phyloP scores from a whole-genome alignment of 2,797 vertebrate species.

The Gephyroberyx darwinii region DNA sequence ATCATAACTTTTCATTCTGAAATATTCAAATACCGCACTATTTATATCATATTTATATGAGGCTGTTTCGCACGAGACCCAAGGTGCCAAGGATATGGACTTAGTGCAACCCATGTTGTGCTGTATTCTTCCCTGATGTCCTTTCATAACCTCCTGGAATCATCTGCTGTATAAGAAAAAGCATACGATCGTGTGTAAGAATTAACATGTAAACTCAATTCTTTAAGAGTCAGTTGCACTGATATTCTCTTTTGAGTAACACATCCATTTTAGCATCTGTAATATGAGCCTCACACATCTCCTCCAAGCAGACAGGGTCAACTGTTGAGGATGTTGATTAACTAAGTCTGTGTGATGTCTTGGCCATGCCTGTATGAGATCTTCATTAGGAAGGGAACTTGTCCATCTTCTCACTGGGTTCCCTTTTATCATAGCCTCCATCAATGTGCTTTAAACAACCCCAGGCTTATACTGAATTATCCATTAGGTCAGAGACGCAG shows the following conservation, averaged over 20 bases:
- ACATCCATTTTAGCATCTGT: conserved; percentile 4
- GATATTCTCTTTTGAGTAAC: conserved; percentile 26
- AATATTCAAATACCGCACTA: background rate
- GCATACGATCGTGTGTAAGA: background rate
- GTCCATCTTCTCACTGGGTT: conserved; percentile 52
- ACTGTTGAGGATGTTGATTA: background rate
- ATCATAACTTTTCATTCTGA: conserved; percentile 31
- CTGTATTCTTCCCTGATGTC: background rate
- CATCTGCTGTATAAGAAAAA: background rate
- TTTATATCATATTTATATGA: too few species aligned
- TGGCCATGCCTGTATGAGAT: conserved; percentile 65
- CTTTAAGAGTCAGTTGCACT: conserved; percentile 22
- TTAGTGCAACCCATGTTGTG: too few species aligned
- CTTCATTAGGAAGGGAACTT: conserved; percentile 61
- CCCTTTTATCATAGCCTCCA: conserved; percentile 57
- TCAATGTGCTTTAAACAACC: conserved; percentile 31
- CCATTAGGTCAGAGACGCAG: conserved; percentile 29
- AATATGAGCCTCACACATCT: conserved; percentile 40
- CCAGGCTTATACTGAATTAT: conserved; percentile 39
- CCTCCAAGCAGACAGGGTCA: background rate
- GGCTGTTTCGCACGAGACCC: too few species aligned
- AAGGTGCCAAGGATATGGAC: too few species aligned
- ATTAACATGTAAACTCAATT: background rate
- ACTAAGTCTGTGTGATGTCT: conserved; percentile 64
- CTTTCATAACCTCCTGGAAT: background rate